Evolutionary conservation across 2,888 invertebrate genomes (phyloP).

Genomic region (Dendrolimus pini): DNA sequence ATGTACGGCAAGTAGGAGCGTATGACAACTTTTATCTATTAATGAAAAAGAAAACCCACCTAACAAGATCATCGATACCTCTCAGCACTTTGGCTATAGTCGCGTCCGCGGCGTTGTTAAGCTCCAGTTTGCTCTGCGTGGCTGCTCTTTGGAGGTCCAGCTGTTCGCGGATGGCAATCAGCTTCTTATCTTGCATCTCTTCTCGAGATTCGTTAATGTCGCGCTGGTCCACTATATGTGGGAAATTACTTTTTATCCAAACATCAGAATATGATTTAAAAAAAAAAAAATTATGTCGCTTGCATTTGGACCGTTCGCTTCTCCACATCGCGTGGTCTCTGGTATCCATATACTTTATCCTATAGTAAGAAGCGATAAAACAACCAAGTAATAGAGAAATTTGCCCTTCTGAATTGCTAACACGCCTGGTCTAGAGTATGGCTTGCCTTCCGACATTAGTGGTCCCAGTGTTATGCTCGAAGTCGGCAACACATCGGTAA

Average conservation of each 20-base stretch:
- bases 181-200: constrained; percentile 37
- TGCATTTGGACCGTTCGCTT: too few relatives aligned
- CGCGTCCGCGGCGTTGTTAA: constrained; percentile 35
- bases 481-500: too few relatives aligned
- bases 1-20: too few relatives aligned
- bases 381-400: too few relatives aligned
- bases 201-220: constrained; percentile 55
- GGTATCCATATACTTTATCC: too few relatives aligned
- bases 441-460: too few relatives aligned
- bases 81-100: constrained; percentile 38
- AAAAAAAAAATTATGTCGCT: background rate
- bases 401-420: too few relatives aligned
- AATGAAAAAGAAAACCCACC: constrained; percentile 17
- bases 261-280: background rate
- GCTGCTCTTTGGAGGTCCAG: constrained; percentile 25
- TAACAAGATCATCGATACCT: constrained; percentile 57
- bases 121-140: constrained; percentile 29
- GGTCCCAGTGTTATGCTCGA: too few relatives aligned
- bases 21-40: too few relatives aligned
- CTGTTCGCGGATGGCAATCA: constrained; percentile 25
- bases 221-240: constrained; percentile 50
- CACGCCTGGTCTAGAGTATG: too few relatives aligned
- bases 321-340: too few relatives aligned
- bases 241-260: background rate
- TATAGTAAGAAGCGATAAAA: too few relatives aligned